These are phyloP conservation scores for Cenopis cana DNA, from an alignment of 2,888 invertebrate species.

Conservation along the genomic window DNA sequence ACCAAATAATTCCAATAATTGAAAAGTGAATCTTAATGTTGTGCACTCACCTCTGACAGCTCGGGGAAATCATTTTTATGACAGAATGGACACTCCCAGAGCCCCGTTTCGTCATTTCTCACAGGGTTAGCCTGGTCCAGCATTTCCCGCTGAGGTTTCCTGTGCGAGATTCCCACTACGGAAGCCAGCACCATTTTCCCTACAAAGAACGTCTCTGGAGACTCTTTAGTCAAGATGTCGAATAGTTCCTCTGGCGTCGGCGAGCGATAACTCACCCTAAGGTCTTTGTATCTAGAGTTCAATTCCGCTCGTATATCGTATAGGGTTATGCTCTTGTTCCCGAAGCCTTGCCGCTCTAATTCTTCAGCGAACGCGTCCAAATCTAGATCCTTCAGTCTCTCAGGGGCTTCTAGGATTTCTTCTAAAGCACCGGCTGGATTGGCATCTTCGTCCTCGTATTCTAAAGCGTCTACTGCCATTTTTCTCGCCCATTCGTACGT, in stretches of 20 bases:
- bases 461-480: slow-evolving; percentile 99
- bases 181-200: slow-evolving; percentile 93
- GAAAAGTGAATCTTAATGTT: not conserved
- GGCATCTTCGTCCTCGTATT: slow-evolving; percentile 98
- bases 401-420: slow-evolving; percentile 98
- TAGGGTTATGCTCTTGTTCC: slow-evolving; percentile 96
- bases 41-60: slow-evolving; percentile 89
- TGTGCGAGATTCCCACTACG: slow-evolving; percentile 92
- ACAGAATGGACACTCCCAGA: slow-evolving; percentile 99
- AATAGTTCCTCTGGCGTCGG: slow-evolving; percentile 95
- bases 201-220: slow-evolving; percentile 96
- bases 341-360: slow-evolving; percentile 95
- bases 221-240: slow-evolving; percentile 98
- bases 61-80: slow-evolving; percentile 98
- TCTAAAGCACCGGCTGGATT: slow-evolving; percentile 99
- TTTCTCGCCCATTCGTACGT: slow-evolving; percentile 99
- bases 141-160: slow-evolving; percentile 96
- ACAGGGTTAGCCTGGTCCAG: slow-evolving; percentile 98
- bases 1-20: not conserved
- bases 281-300: slow-evolving; percentile 96
- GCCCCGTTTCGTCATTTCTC: slow-evolving; percentile 95
- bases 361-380: slow-evolving; percentile 99
- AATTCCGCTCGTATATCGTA: slow-evolving; percentile 99
- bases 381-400: slow-evolving; percentile 97
- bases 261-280: slow-evolving; percentile 90